Evolutionary conservation across 1,140 invertebrate genomes (phyloP).

Genomic region (Achatina immaculata): DNA sequence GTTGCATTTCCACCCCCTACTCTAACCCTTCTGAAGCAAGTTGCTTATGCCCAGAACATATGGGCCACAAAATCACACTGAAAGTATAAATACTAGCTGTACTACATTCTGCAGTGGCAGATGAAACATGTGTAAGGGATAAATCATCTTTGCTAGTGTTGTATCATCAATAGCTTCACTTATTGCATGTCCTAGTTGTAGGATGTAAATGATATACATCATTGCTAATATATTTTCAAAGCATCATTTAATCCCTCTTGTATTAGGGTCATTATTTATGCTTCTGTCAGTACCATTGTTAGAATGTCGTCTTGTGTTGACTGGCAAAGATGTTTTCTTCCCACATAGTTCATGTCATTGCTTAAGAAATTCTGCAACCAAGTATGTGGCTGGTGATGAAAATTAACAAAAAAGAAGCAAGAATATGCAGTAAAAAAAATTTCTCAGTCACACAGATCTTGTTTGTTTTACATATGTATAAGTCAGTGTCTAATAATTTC

Average conservation of each 20-base stretch:
- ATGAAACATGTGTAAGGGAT: slow-evolving; percentile 10
- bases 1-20: no score
- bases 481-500: no score
- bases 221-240: neutral
- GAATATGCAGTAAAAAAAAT: slow-evolving; percentile 42
- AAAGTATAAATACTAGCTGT: neutral
- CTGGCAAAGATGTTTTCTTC: slow-evolving; percentile 41
- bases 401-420: slow-evolving; percentile 38
- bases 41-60: no score
- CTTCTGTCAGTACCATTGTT: slow-evolving; percentile 26
- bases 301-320: slow-evolving; percentile 20
- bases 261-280: slow-evolving; percentile 30
- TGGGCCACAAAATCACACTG: no score
- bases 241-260: slow-evolving; percentile 14
- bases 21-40: no score
- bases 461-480: no score
- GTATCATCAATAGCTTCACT: slow-evolving; percentile 25
- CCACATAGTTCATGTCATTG: slow-evolving; percentile 12
- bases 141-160: slow-evolving; percentile 34
- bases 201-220: slow-evolving; percentile 16
- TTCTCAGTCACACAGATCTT: slow-evolving; percentile 31
- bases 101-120: neutral
- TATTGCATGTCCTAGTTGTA: slow-evolving; percentile 21
- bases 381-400: slow-evolving; percentile 35
- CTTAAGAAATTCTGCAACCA: slow-evolving; percentile 20